phyloP scores from a whole-genome alignment of 1,140 invertebrate species.

The Notospermus geniculatus region DNA sequence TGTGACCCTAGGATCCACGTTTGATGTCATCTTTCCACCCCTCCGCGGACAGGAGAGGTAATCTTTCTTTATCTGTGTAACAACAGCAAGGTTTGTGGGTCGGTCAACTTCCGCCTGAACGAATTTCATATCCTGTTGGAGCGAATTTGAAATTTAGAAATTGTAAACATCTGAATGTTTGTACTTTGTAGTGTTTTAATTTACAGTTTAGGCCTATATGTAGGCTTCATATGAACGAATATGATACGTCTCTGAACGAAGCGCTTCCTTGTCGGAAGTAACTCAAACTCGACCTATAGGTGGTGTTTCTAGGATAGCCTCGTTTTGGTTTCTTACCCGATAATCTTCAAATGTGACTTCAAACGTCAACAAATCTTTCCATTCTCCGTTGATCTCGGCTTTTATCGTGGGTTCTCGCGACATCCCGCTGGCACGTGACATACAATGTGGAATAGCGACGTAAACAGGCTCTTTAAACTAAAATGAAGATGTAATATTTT shows the following conservation, averaged over 20 bases:
- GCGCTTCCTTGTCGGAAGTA: no score
- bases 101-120: conserved; percentile 40
- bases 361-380: conserved; percentile 35
- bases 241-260: neutral
- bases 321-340: conserved; percentile 27
- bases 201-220: no score
- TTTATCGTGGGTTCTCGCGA: conserved; percentile 46
- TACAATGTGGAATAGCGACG: conserved; percentile 29
- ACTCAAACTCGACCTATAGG: no score
- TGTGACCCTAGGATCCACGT: conserved; percentile 45
- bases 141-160: no score
- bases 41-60: conserved; percentile 36
- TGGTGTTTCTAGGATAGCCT: neutral
- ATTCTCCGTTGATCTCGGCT: conserved; percentile 36
- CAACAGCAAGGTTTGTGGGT: conserved; percentile 38
- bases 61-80: conserved; percentile 47
- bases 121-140: conserved; percentile 45
- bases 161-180: no score
- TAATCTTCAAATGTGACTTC: conserved; percentile 41
- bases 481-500: neutral
- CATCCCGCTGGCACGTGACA: conserved; percentile 23
- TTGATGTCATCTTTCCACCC: conserved; percentile 37
- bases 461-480: conserved; percentile 23
- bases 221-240: no score
- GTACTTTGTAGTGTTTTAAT: no score